Evolutionary conservation across 2,797 vertebrate species (phyloP).

Genomic region (Mastacembelus armatus): DNA sequence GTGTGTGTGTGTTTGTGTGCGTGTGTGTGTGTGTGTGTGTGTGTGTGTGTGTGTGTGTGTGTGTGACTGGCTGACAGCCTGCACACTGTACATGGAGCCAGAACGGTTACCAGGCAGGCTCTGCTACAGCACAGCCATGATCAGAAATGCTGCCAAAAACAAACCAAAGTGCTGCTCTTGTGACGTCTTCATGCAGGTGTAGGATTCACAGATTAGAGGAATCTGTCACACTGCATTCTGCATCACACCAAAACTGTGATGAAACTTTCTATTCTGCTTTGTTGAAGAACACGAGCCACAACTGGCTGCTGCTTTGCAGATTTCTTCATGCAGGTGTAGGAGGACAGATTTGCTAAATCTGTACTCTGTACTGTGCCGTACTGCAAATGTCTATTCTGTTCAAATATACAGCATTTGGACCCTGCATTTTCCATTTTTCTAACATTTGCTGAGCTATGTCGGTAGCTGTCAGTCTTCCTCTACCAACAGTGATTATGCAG

Average conservation of each 20-base stretch:
- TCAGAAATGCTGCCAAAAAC: slow-evolving; percentile 46
- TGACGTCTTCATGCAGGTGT: slow-evolving; percentile 67
- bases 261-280: slow-evolving; percentile 10
- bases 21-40: slow-evolving; percentile 9
- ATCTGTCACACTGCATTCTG: slow-evolving; percentile 30
- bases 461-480: slow-evolving; percentile 23
- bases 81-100: slow-evolving; percentile 67
- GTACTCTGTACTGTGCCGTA: slow-evolving; percentile 1
- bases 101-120: slow-evolving; percentile 79
- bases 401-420: background rate
- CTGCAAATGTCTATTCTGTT: slow-evolving; percentile 10
- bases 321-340: slow-evolving; percentile 29
- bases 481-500: slow-evolving; percentile 31
- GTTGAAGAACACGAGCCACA: slow-evolving; percentile 7
- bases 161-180: slow-evolving; percentile 41
- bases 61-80: slow-evolving; percentile 60
- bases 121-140: slow-evolving; percentile 55
- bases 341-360: slow-evolving; percentile 39
- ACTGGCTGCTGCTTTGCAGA: slow-evolving; percentile 34
- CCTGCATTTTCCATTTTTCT: background rate
- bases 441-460: slow-evolving; percentile 16
- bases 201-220: slow-evolving; percentile 44
- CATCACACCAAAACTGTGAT: slow-evolving; percentile 11
- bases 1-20: too few species aligned
- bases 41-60: slow-evolving; percentile 14